Conservation (phyloP, 1,140 invertebrate species). For the Plectus sambesii region DNA sequence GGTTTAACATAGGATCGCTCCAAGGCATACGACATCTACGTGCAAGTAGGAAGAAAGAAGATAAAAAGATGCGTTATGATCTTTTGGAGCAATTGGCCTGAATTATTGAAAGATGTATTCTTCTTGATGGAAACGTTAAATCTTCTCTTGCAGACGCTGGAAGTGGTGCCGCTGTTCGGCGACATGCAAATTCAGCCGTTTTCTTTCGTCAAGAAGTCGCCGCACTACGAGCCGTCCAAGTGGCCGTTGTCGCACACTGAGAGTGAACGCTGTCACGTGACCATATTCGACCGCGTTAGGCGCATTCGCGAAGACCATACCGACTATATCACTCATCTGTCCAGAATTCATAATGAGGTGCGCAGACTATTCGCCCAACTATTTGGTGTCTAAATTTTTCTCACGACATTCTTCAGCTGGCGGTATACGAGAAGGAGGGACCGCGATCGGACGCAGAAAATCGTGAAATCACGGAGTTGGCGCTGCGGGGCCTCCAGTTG, state of each 20-base stretch:
- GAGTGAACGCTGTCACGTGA: constrained; percentile 69
- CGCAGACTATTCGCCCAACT: constrained; percentile 10
- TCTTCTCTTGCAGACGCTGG: constrained; percentile 59
- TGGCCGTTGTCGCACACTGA: constrained; percentile 77
- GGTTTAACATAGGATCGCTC: too few relatives aligned
- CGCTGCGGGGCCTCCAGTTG: constrained; percentile 76
- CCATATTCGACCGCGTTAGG: constrained; percentile 86
- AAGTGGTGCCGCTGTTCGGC: constrained; percentile 94
- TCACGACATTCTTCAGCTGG: constrained; percentile 28
- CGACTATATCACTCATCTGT: constrained; percentile 89
- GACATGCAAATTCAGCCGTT: constrained; percentile 99
- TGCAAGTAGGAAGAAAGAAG: too few relatives aligned
- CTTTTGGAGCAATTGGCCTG: too few relatives aligned
- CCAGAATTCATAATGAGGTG: constrained; percentile 83
- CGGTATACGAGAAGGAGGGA: constrained; percentile 53
- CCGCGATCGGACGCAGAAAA: constrained; percentile 78
- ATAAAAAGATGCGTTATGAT: too few relatives aligned
- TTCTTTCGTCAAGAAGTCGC: constrained; percentile 88
- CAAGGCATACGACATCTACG: too few relatives aligned
- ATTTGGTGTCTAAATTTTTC: too few relatives aligned
- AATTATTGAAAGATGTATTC: too few relatives aligned
- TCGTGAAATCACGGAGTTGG: constrained; percentile 76
- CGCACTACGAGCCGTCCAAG: constrained; percentile 72
- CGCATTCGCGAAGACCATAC: constrained; percentile 91
- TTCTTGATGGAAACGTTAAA: too few relatives aligned